A percentile compares a stretch with the other conserved stretches of the same genome.
Conservation (phyloP, 2,888 invertebrate genomes). For the Caenorhabditis drosophilae region DNA sequence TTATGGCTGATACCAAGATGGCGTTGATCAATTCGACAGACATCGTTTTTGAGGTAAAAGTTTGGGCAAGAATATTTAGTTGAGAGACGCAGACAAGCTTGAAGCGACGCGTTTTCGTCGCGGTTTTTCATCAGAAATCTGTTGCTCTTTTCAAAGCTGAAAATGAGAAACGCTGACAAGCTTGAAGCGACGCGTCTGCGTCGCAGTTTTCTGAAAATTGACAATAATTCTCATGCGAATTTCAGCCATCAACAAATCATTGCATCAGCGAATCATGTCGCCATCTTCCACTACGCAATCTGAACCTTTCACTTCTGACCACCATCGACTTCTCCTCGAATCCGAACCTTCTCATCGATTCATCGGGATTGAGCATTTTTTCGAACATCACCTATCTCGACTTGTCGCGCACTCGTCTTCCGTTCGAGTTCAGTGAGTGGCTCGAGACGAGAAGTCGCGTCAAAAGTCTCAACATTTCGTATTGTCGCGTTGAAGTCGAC, state of each 20-base stretch:
- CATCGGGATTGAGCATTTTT: conserved; percentile 36
- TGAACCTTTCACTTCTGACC: conserved; percentile 36
- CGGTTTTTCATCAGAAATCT: no score
- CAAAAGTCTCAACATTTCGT: conserved; percentile 47
- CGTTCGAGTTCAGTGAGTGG: conserved; percentile 41
- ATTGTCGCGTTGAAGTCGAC: conserved; percentile 29
- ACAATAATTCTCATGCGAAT: not conserved
- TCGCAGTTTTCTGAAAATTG: not conserved
- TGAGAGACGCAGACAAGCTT: no score
- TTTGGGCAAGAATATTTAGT: not conserved
- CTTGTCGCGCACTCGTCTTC: conserved; percentile 34
- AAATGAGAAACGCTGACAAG: no score
- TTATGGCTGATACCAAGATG: conserved; percentile 49
- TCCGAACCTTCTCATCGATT: conserved; percentile 42
- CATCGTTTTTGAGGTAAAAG: conserved; percentile 45
- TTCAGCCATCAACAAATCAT: conserved; percentile 3
- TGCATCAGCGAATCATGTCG: conserved; percentile 28
- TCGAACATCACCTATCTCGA: conserved; percentile 42
- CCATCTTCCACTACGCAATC: conserved; percentile 22
- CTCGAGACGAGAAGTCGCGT: conserved; percentile 40
- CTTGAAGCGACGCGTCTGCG: no score
- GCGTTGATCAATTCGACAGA: conserved; percentile 46
- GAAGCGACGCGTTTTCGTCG: no score
- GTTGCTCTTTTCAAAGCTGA: no score
- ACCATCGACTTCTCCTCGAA: conserved; percentile 55